phyloP scores from a whole-genome alignment of 2,113 vertebrate genomes.

The Oncorhynchus kisutch region DNA sequence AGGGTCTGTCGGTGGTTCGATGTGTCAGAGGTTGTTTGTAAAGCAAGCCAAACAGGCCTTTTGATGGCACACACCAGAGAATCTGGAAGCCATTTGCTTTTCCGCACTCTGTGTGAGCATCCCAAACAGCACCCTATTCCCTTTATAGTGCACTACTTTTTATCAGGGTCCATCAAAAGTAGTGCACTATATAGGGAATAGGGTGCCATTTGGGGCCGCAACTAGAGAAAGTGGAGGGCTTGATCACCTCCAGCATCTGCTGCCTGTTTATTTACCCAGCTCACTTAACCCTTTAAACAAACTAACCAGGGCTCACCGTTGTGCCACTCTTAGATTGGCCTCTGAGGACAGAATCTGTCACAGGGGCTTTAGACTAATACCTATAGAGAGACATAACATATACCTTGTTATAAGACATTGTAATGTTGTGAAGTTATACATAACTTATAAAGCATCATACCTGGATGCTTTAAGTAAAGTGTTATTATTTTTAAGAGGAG shows the following conservation, averaged over 20 bases:
- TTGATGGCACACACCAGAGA: conserved; percentile 53
- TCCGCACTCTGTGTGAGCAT: neutral
- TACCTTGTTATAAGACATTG: neutral
- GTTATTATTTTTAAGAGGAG: no score
- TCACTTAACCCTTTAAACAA: conserved; percentile 59
- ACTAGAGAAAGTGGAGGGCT: conserved; percentile 54
- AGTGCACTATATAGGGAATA: no score
- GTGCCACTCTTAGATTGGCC: conserved; percentile 25
- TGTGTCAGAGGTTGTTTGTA: conserved; percentile 57
- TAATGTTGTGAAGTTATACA: neutral
- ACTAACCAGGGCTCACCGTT: conserved; percentile 36
- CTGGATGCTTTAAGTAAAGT: no score
- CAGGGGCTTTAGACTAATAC: neutral
- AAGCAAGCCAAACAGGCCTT: conserved; percentile 57
- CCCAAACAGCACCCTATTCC: conserved; percentile 1
- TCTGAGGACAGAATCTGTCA: conserved; percentile 19
- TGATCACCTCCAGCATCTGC: conserved; percentile 63
- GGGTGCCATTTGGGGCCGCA: no score
- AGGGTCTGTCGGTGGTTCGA: conserved; percentile 36
- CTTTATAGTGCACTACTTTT: conserved; percentile 11
- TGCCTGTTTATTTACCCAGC: conserved; percentile 66
- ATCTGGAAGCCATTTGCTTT: conserved; percentile 68
- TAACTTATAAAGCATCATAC: no score
- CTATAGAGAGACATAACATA: neutral
- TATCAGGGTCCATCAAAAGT: no score